A percentile compares a stretch with the other conserved stretches of the same genome.
Conservation (phyloP, 1,140 invertebrate species). For the Aphaenogaster floridana region DNA sequence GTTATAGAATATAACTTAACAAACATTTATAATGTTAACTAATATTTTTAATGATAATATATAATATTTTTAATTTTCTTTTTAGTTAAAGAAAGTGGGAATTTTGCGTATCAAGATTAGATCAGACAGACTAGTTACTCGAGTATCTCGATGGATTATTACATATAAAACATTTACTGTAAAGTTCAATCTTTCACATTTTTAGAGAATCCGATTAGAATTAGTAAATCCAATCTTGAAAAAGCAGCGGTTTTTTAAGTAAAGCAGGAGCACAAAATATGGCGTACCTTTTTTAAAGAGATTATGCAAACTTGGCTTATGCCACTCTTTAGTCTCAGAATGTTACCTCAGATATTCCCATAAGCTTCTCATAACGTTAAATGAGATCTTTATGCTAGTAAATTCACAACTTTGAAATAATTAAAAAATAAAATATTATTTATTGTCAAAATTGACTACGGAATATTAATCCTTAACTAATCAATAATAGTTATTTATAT, state of each 20-base stretch:
- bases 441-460: background rate
- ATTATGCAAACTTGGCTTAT: conserved; percentile 37
- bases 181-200: conserved; percentile 4
- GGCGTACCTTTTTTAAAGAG: conserved; percentile 31
- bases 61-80: background rate
- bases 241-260: conserved; percentile 3
- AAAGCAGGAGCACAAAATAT: conserved; percentile 25
- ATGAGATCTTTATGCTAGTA: background rate
- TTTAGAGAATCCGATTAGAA: background rate
- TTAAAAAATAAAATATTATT: conserved; percentile 19
- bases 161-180: background rate
- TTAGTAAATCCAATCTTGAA: conserved; percentile 18
- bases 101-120: background rate
- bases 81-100: background rate
- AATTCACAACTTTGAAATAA: conserved; percentile 20
- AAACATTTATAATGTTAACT: background rate
- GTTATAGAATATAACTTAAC: background rate
- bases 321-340: conserved; percentile 20
- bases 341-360: conserved; percentile 34
- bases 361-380: conserved; percentile 32
- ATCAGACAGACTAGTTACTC: background rate
- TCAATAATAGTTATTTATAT: background rate
- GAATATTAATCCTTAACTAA: background rate
- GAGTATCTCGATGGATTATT: background rate
- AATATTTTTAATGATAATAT: background rate